phyloP scores from a whole-genome alignment of 92 coral and sea anemone genomes.

The Parazoanthus swiftii region DNA sequence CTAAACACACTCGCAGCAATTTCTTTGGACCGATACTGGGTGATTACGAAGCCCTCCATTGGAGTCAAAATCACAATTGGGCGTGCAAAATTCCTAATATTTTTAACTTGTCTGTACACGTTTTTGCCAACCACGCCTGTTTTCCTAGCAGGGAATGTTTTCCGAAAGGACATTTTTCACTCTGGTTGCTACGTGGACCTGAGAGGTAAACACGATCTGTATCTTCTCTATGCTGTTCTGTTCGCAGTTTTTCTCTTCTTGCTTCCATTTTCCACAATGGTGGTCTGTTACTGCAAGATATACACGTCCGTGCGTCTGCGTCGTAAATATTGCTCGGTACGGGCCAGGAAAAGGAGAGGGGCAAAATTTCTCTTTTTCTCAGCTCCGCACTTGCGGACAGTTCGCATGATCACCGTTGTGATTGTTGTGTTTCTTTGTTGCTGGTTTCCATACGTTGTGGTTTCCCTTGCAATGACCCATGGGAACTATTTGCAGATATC shows the following conservation, averaged over 20 bases:
- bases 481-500: conserved; percentile 52
- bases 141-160: conserved; percentile 60
- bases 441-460: conserved; percentile 79
- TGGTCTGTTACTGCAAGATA: conserved; percentile 69
- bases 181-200: conserved; percentile 82
- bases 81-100: conserved; percentile 65
- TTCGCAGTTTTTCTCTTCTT: conserved; percentile 66
- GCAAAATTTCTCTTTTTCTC: conserved; percentile 41
- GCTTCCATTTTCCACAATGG: conserved; percentile 74
- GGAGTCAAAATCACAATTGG: conserved; percentile 69
- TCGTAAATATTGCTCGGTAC: conserved; percentile 43
- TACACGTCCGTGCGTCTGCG: conserved; percentile 67
- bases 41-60: conserved; percentile 74
- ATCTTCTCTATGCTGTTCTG: conserved; percentile 60
- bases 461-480: conserved; percentile 62
- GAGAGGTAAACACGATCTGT: conserved; percentile 35
- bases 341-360: conserved; percentile 44
- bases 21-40: conserved; percentile 88
- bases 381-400: conserved; percentile 76
- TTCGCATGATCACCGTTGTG: conserved; percentile 75
- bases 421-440: conserved; percentile 70
- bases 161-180: conserved; percentile 71
- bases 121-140: conserved; percentile 68
- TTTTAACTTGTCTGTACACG: conserved; percentile 67
- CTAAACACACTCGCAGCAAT: conserved; percentile 81